Evolutionary conservation across 2,797 vertebrate genomes (phyloP).

Genomic region (Epinephelus coioides): DNA sequence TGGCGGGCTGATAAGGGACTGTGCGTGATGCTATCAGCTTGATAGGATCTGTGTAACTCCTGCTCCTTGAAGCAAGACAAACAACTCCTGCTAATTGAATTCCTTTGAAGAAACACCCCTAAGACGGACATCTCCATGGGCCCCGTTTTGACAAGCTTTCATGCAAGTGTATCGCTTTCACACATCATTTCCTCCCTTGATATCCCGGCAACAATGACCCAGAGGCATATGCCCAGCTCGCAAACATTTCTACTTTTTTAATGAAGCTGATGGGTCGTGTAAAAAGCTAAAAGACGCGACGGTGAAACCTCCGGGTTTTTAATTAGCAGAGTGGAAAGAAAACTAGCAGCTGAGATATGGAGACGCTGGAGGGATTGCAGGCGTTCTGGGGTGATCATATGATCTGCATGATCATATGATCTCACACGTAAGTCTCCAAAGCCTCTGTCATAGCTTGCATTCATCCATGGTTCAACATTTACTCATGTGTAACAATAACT

Average conservation of each 20-base stretch:
- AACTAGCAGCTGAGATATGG: not conserved
- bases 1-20: conserved; percentile 20
- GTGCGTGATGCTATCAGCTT: conserved; percentile 32
- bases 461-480: conserved; percentile 55
- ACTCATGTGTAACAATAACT: conserved; percentile 60
- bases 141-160: conserved; percentile 46
- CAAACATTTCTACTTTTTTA: conserved; percentile 8
- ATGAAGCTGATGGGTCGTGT: not conserved
- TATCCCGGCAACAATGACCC: conserved; percentile 30
- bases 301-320: conserved; percentile 17
- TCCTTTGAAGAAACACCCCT: conserved; percentile 54
- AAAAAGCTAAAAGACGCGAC: not conserved
- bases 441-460: conserved; percentile 34
- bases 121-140: conserved; percentile 47
- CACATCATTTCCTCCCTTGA: conserved; percentile 56
- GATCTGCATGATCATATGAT: conserved; percentile 53
- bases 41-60: conserved; percentile 47
- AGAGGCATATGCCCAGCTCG: conserved; percentile 1
- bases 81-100: conserved; percentile 70
- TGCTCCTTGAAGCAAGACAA: conserved; percentile 59
- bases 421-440: conserved; percentile 37
- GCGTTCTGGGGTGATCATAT: conserved; percentile 29
- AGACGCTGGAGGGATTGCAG: conserved; percentile 14
- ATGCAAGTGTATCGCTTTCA: conserved; percentile 50
- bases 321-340: conserved; percentile 23